Evolutionary conservation across 2,888 invertebrate genomes (phyloP).

Genomic region (Platycnemis pennipes): DNA sequence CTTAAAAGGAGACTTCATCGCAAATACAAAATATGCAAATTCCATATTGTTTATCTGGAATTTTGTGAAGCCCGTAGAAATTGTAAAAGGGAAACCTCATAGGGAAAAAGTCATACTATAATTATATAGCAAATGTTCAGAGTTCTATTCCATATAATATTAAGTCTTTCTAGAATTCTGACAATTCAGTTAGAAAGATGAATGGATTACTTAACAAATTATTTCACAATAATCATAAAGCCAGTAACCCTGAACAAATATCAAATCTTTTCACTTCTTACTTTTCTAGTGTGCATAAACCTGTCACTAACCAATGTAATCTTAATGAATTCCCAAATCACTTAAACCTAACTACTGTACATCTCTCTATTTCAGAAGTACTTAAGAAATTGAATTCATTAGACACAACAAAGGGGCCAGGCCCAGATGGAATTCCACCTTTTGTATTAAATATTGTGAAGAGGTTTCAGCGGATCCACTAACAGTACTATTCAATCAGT

Average conservation of each 20-base stretch:
- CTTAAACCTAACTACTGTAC: neutral
- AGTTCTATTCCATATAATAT: neutral
- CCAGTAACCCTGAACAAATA: neutral
- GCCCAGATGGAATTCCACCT: slow-evolving; percentile 69
- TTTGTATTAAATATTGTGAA: slow-evolving; percentile 66
- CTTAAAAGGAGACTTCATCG: neutral
- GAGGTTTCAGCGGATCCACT: slow-evolving; percentile 65
- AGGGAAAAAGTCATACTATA: neutral
- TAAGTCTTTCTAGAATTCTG: neutral
- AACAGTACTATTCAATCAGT: slow-evolving; percentile 70
- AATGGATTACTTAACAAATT: neutral
- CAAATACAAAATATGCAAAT: neutral
- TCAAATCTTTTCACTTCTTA: neutral
- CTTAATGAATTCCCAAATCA: neutral
- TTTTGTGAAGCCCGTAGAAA: neutral
- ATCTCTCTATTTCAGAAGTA: neutral
- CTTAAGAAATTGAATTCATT: neutral
- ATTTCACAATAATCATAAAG: neutral
- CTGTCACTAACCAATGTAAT: neutral
- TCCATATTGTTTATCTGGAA: neutral
- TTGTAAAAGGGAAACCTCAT: neutral
- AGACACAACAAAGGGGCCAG: slow-evolving; percentile 35
- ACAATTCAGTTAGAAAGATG: neutral
- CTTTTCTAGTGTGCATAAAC: neutral
- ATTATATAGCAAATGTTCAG: neutral